Percentiles rank a stretch among this genome's conserved stretches.
Conservation (phyloP, 2,888 invertebrate genomes). For the Tiliacea aurago region DNA sequence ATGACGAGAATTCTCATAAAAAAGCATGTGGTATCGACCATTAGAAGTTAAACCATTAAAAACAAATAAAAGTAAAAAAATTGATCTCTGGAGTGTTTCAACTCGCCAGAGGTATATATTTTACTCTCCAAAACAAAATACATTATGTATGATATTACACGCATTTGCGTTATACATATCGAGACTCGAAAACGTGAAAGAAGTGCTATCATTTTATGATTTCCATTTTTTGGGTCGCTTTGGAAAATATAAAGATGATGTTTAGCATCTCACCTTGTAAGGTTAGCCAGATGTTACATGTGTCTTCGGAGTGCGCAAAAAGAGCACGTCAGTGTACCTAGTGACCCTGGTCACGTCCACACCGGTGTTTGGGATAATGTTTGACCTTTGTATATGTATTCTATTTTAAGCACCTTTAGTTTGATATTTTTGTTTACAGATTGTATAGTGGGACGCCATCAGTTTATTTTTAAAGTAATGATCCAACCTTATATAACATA, state of each 20-base stretch:
- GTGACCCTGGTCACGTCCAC: conserved; percentile 63
- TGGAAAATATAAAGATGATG: conserved; percentile 51
- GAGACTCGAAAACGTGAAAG: conserved; percentile 45
- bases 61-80: conserved; percentile 14
- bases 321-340: conserved; percentile 42
- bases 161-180: conserved; percentile 29
- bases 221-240: conserved; percentile 43
- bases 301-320: conserved; percentile 41
- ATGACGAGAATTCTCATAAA: neutral
- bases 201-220: conserved; percentile 47
- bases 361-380: conserved; percentile 55
- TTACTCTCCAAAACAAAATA: conserved; percentile 26
- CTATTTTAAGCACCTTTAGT: conserved; percentile 36
- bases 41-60: neutral
- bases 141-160: conserved; percentile 46
- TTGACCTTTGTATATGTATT: conserved; percentile 42
- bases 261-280: conserved; percentile 62
- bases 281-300: conserved; percentile 63
- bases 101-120: conserved; percentile 31
- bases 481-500: neutral
- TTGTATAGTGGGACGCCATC: neutral
- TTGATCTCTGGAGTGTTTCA: conserved; percentile 7
- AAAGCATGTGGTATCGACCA: too few species aligned
- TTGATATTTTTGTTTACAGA: conserved; percentile 31
- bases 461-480: neutral